Base-by-base conservation (phyloP, 2,888 invertebrate species). In the Drosophila pegasa region DNA sequence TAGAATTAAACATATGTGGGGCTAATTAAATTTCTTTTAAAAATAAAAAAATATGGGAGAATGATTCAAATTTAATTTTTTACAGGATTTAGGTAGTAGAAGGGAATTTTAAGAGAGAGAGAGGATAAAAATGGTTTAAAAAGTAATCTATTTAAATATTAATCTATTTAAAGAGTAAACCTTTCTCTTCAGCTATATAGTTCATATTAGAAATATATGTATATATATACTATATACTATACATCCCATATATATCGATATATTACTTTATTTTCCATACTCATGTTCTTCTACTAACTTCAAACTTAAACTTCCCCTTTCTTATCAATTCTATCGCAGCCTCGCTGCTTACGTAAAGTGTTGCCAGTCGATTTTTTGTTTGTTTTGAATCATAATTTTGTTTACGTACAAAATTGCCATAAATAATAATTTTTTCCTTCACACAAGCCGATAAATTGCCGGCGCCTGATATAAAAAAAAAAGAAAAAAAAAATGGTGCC, bases 381-480 rank as follows among this genome's bases (percentile, higher is more conserved):
- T 69, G 62, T 45, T 43, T 52, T 45, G 45, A 40, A 61, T 71
- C 70, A 63, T 69, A 72, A 77, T 54, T 65, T 86, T 86, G 88
- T 83, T 88, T 85, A 75, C 88, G 61, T 68, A 79, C 68, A 77
- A 55, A 68, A 45, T 71, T 55, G 70, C 61, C 65, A 85, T 87
- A 87, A 87, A 87, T 83, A 80, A 80, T 52, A 50, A 55, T 56
- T 45, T 29, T 50, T 50, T 31, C 35, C 10, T 50, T 48, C 9
- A 47, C 20, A 10, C 41, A 40, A 60, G 70, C 74, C 65, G 69
- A 85, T 83, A 85, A 85, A 83, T 87, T 76, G 85, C 59, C 56
- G 65, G 62, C 73, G 78, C 72, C 78, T 77, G 67, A 47, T 70
- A 80, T 68, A 80, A 84, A 72, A 82, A 71, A 25, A 41, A 41